Evolutionary conservation across 2,113 vertebrate species (phyloP), one percentile per base, ranked within the genome.

Genomic region (Tachysurus vachellii): DNA sequence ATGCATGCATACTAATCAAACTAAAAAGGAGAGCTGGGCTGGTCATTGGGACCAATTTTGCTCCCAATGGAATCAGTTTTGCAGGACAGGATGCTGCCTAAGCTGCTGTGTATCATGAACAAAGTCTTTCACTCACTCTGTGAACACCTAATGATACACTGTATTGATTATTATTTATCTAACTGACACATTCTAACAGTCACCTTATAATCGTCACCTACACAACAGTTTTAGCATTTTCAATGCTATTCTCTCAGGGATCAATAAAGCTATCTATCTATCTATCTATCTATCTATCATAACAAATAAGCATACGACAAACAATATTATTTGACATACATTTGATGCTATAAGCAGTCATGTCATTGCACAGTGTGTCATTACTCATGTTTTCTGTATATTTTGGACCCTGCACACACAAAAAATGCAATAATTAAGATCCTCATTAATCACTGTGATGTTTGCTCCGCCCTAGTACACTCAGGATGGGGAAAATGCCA

Each of bases 371-470:
- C 2, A 47, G 36, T 59, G 28, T 64, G 80, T 3, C n/a, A 42
- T 1, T 21, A 42, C 36, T 71, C 6, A 71, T 42, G 21, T 7
- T 81, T 61, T 81, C 54, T 83, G 44, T 53, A 66, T 19, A 42
- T 83, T 64, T 50, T 26, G 21, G 12, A 76, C 23, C 47, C 21
- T 14, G n/a, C 12, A 82, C 21, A 64, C 79, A 23, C 44, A 42
- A 47, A 50, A 87, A 36, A 81, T 57, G 64, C 28, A 73, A 68
- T 19, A 28, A 61, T 59, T 31, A 80, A 61, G 28, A 73, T 68
- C 54, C 50, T 13, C 68, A 87, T 87, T 87, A 54, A 87, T 87
- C 86, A 87, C 68, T 14, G 68, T 82, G 57, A 87, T 75, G 36
- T 44, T 36, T 42, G 79, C 21, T 61, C 70, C n/a, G 8, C 82